These are phyloP conservation scores for Crematogaster levior DNA, from an alignment of 2,888 invertebrate genomes.

Conservation along the genomic window DNA sequence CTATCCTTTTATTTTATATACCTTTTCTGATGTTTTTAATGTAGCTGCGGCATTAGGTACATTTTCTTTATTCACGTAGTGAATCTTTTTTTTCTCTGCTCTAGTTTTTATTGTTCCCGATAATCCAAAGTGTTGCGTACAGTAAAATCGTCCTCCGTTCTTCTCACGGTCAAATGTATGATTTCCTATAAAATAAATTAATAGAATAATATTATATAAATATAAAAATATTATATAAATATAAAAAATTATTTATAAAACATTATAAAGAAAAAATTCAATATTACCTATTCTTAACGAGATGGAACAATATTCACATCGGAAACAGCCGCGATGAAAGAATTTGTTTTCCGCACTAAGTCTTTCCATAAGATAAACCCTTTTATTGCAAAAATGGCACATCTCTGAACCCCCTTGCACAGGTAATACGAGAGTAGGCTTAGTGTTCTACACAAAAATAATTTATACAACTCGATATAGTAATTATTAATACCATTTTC, in stretches of 20 bases:
- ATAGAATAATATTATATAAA: no score
- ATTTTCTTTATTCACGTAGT: constrained; percentile 83
- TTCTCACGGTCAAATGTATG: constrained; percentile 84
- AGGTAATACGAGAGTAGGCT: constrained; percentile 88
- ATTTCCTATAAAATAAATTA: constrained; percentile 75
- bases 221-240: no score
- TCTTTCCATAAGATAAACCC: constrained; percentile 97
- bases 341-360: constrained; percentile 95
- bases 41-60: constrained; percentile 81
- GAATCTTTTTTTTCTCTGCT: constrained; percentile 81
- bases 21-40: constrained; percentile 86
- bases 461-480: constrained; percentile 33
- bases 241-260: no score
- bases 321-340: constrained; percentile 97
- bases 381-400: constrained; percentile 95
- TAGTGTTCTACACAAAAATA: constrained; percentile 86
- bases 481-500: constrained; percentile 18
- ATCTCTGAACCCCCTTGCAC: constrained; percentile 90
- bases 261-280: background rate
- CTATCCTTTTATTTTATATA: no score
- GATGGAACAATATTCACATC: constrained; percentile 96
- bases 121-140: constrained; percentile 91
- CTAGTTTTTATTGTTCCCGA: constrained; percentile 86
- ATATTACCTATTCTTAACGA: constrained; percentile 91
- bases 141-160: constrained; percentile 89